Evolutionary conservation across 2,113 vertebrate species (phyloP), one percentile per base, ranked within the genome.

Genomic region (Amazona guildingii): DNA sequence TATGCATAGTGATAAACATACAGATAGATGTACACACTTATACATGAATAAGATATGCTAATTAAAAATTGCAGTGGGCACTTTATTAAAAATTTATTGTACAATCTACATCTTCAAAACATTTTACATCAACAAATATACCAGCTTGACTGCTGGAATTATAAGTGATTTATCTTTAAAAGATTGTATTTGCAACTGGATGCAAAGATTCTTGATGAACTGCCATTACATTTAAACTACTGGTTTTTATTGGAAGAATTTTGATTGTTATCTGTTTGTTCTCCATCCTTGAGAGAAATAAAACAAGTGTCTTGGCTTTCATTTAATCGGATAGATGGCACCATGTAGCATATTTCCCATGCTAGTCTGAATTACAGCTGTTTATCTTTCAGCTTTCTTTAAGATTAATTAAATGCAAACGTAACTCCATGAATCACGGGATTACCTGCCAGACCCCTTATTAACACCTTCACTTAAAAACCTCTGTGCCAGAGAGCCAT

Each of bases 361-460:
- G 97, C 97, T 97, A 97, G 97, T 98, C 96, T 96, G 96, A 98
- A 98, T 98, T 98, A 98, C 98, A 98, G 98, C 98, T 98, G 98
- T 98, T 99, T 98, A 98, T 98, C 98, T 98, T 98, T 95, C 98
- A 97, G 98, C 98, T 98, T 98, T 98, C 98, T 98, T 98, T 97
- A 98, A 98, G 98, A 98, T 98, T 98, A 99, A 98, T 98, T 98
- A 98, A 98, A 98, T 98, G 98, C 98, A 98, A 98, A 98, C 98
- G 98, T 97, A 98, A 98, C 97, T 97, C 97, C 63, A 97, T 77
- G 98, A 98, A 98, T 98, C 98, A 96, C 92, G 98, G 98, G 98
- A 98, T 97, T 98, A 98, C 98, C 98, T 98, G 98, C 98, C 98
- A 98, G 98, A 98, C 97, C 96, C 94, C 98, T 98, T 98, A 98